Evolutionary conservation across 2,797 vertebrate genomes (phyloP).

Genomic region (Ciconia nigra): DNA sequence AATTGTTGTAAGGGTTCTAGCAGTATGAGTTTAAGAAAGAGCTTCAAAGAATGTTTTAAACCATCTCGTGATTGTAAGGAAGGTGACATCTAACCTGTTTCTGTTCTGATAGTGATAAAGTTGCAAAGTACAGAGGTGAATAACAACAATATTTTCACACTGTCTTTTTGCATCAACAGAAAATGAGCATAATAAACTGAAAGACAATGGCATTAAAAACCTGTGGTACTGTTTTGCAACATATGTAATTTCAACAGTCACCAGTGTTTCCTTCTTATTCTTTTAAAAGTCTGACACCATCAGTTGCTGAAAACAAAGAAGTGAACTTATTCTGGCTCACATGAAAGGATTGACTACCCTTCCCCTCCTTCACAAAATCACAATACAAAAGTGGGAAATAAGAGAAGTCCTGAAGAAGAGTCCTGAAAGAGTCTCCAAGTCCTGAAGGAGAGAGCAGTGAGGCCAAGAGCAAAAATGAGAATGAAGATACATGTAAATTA

Average conservation of each 20-base stretch:
- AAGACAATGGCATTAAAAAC: background rate
- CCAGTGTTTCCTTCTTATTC: background rate
- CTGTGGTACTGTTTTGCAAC: background rate
- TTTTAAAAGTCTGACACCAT: background rate
- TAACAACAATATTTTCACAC: background rate
- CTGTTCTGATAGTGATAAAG: background rate
- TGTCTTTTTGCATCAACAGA: background rate
- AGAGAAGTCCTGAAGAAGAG: background rate
- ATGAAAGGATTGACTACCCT: background rate
- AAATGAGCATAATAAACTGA: background rate
- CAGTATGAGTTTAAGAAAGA: background rate
- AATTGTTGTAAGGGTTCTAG: background rate
- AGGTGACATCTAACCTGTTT: background rate
- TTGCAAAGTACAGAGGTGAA: background rate
- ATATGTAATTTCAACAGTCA: background rate
- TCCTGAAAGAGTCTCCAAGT: background rate
- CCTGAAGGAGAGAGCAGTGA: background rate
- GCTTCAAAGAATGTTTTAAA: background rate
- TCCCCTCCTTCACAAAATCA: background rate
- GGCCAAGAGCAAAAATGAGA: background rate
- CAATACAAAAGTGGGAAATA: background rate
- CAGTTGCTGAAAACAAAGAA: background rate
- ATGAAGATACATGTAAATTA: background rate
- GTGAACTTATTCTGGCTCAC: fast-evolving
- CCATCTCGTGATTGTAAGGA: background rate